Evolutionary conservation across 1,140 invertebrate species (phyloP).

Genomic region (Gonatopus flavifemur): DNA sequence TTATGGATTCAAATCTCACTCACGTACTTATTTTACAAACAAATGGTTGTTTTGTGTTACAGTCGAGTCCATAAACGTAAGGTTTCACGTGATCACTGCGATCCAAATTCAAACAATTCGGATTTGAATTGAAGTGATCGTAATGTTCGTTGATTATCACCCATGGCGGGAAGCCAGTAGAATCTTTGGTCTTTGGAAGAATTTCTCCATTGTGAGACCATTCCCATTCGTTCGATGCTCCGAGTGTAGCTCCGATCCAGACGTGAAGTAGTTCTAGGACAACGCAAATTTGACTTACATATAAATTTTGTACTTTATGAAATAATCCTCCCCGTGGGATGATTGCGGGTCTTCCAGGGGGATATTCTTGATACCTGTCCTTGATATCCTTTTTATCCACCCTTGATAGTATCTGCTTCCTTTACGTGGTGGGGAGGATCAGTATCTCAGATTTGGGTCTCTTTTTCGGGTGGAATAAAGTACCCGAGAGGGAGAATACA

Average conservation of each 20-base stretch:
- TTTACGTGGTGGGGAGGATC: no score
- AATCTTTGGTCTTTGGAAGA: constrained; percentile 19
- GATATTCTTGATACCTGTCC: no score
- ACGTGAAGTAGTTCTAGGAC: constrained; percentile 28
- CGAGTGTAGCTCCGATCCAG: constrained; percentile 28
- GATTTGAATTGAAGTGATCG: constrained; percentile 12
- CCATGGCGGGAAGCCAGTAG: constrained; percentile 29
- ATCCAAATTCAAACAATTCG: constrained; percentile 37
- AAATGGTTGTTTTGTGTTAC: constrained; percentile 33
- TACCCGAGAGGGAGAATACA: no score
- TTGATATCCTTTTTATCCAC: no score
- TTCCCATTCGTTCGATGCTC: constrained; percentile 24
- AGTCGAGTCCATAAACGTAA: constrained; percentile 36
- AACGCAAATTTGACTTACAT: neutral
- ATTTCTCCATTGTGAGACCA: constrained; percentile 27
- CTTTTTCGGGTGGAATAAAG: no score
- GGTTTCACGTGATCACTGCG: constrained; percentile 31
- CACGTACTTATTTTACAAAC: constrained; percentile 34
- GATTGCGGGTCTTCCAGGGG: no score
- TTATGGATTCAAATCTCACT: constrained; percentile 6
- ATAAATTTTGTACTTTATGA: constrained; percentile 1
- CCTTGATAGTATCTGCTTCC: no score
- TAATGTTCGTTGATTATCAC: constrained; percentile 14
- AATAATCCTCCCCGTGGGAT: no score
- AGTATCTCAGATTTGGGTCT: no score